Percentiles rank a stretch among this genome's conserved stretches.
phyloP scores from a whole-genome alignment of 1,140 invertebrate species.

The Drosophila orena region DNA sequence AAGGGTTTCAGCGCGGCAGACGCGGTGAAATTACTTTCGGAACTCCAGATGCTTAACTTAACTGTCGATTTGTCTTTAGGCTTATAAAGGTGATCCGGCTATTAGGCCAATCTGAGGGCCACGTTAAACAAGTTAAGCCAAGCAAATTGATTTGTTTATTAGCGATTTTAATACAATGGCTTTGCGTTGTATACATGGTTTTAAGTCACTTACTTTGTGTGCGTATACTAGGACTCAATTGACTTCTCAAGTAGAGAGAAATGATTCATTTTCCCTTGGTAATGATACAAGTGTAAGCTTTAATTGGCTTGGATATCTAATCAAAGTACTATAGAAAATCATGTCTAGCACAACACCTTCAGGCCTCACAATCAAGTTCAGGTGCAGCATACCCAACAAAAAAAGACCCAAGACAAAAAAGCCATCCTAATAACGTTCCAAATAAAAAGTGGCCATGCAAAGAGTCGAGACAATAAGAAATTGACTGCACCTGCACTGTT shows the following conservation, averaged over 20 bases:
- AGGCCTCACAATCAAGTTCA: conserved; percentile 31
- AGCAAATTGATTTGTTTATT: conserved; percentile 1
- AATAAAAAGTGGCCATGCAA: conserved; percentile 23
- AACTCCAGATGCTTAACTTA: conserved; percentile 24
- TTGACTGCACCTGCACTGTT: conserved; percentile 50
- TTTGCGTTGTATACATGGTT: background rate
- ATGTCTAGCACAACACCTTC: conserved; percentile 8
- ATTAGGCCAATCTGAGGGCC: background rate
- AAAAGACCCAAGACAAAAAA: conserved; percentile 14
- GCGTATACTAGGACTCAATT: no score
- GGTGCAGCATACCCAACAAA: conserved; percentile 16
- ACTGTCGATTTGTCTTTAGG: conserved; percentile 42
- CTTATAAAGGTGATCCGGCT: conserved; percentile 9
- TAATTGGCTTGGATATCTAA: background rate
- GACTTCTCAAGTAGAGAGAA: no score
- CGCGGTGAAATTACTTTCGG: conserved; percentile 22
- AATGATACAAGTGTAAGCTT: no score
- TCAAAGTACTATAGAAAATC: background rate
- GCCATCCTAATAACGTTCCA: conserved; percentile 28
- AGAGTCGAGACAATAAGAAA: conserved; percentile 28
- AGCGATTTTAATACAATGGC: no score
- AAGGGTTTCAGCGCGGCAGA: conserved; percentile 19
- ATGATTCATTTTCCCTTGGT: no score
- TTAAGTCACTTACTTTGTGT: background rate
- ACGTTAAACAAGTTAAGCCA: background rate